Percentiles rank a stretch among this genome's conserved stretches.
These are phyloP conservation scores for Ophiodon elongatus DNA, from an alignment of 2,113 vertebrate genomes.

Conservation along the genomic window DNA sequence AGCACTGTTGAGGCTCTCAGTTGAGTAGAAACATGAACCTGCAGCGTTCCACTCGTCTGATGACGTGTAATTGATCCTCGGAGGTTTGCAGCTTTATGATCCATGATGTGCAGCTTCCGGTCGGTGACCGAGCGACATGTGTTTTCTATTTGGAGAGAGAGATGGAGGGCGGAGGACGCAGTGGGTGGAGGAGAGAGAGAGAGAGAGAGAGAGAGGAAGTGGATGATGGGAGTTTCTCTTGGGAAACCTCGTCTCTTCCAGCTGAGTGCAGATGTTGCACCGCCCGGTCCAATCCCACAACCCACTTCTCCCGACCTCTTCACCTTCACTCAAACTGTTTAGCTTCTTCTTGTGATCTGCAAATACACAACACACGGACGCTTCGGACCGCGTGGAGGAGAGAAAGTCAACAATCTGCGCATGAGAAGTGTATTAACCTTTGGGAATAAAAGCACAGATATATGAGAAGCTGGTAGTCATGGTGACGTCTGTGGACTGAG, in stretches of 20 bases:
- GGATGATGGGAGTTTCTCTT: slow-evolving; percentile 76
- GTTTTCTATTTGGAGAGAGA: slow-evolving; percentile 59
- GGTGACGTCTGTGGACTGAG: too few species aligned
- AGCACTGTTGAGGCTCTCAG: too few species aligned
- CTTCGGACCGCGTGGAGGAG: too few species aligned
- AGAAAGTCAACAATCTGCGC: too few species aligned
- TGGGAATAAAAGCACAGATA: too few species aligned
- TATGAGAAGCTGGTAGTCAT: too few species aligned
- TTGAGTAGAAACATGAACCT: slow-evolving; percentile 19
- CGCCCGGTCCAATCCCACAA: slow-evolving; percentile 28
- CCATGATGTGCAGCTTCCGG: slow-evolving; percentile 55
- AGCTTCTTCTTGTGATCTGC: too few species aligned
- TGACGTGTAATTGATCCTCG: slow-evolving; percentile 17
- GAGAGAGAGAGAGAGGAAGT: slow-evolving; percentile 67
- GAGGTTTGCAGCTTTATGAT: slow-evolving; percentile 49
- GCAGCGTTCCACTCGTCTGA: slow-evolving; percentile 23
- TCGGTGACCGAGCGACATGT: slow-evolving; percentile 41
- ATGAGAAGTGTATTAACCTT: too few species aligned
- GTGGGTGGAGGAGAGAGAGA: slow-evolving; percentile 34
- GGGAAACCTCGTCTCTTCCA: slow-evolving; percentile 71
- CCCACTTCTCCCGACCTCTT: neutral
- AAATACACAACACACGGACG: too few species aligned
- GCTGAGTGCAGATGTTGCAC: slow-evolving; percentile 69
- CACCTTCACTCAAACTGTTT: neutral
- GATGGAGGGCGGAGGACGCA: neutral